Percentiles rank a stretch among this genome's conserved stretches.
Conservation (phyloP, 2,797 vertebrate species). For the Mormyrops attenuatus region DNA sequence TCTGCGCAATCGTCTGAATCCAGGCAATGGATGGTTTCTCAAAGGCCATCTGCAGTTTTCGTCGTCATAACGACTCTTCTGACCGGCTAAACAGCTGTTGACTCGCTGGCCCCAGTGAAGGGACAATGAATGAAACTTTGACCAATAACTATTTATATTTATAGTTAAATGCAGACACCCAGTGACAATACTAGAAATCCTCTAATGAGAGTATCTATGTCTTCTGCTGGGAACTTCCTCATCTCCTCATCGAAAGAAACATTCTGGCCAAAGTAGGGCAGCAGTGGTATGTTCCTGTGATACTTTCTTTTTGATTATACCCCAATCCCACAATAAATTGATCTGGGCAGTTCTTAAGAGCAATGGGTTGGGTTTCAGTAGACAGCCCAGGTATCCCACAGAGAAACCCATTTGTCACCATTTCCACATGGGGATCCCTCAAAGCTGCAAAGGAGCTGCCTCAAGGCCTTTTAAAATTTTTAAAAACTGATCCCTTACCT, state of each 20-base stretch:
- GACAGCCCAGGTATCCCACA: background rate
- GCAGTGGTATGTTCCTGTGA: background rate
- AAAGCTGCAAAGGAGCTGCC: background rate
- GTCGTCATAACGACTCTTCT: background rate
- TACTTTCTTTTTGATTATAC: background rate
- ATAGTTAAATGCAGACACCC: background rate
- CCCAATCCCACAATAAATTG: background rate
- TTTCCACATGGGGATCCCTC: background rate
- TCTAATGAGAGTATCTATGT: background rate
- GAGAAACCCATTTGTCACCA: background rate
- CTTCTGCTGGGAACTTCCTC: background rate
- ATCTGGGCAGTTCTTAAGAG: background rate
- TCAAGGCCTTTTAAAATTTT: no score
- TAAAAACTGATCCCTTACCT: slow-evolving; percentile 52
- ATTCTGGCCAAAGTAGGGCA: background rate
- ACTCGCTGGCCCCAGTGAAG: background rate
- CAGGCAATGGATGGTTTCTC: background rate
- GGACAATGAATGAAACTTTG: background rate
- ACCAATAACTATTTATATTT: background rate
- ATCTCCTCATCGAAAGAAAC: background rate
- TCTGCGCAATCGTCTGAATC: background rate
- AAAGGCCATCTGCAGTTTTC: background rate
- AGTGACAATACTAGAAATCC: background rate
- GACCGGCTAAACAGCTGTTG: background rate
- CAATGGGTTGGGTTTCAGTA: background rate